Base-by-base conservation (phyloP, 2,113 vertebrate species). In the Cinclus mexicanus region DNA sequence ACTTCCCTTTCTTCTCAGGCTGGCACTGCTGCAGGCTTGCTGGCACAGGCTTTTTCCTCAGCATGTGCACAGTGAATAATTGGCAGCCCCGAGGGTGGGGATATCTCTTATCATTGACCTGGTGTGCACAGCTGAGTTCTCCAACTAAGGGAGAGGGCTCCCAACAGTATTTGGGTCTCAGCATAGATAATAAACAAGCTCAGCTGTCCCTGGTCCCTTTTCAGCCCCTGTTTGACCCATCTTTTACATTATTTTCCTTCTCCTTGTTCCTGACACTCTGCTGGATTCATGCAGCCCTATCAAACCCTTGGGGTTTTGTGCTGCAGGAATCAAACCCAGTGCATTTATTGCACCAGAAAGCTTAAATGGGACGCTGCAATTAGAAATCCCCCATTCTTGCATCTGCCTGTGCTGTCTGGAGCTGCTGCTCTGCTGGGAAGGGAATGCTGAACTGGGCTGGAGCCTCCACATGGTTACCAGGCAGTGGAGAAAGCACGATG, bases 151-250 rank as follows among this genome's bases (percentile, higher is more conserved):
- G 5, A 47, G 50, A 13, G 26, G 5, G 57, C 17, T 44, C 39
- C 41, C 10, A 1, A 17, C 12, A 69, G 22, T 1, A 10, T 9
- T 0, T 44, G 39, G 26, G 25, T 4, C 21, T 44, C 37, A 8
- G 14, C 7, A 5, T 0, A 33, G 39, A 3, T 1, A 37, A 14
- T 2, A 26, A 14, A 52, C 24, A 12, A 11, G 41, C 49, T 89
- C 79, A 65, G 59, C 78, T 86, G 37, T 13, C 63, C 42, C 33
- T 50, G 12, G 4, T 68, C 10, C 20, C 41, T 22, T 28, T 24
- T 6, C 26, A 35, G 25, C 19, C 46, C n/a, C 24, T 60, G 7
- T 22, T 10, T 49, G 46, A 14, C 14, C 21, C 16, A 29, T 29
- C 10, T 53, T 76, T 31, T n/a, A 16, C 10, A 52, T 26, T 11